Conservation (phyloP, 2,113 vertebrate species). For the Ophthalmolycus amberensis region DNA sequence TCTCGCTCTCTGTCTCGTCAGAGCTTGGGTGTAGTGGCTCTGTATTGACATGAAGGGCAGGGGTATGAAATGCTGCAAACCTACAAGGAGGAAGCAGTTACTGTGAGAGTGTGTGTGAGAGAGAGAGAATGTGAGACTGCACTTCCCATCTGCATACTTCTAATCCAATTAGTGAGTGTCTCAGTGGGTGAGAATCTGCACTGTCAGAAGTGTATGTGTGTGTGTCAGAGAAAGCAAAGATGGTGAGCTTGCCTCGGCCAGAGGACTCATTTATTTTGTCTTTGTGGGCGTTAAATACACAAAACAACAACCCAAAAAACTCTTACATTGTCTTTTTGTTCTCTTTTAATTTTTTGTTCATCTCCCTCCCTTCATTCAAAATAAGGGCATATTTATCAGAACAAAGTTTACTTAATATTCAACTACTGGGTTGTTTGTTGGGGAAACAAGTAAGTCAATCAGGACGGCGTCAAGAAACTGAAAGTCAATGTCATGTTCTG, state of each 20-base stretch:
- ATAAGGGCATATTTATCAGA: not conserved
- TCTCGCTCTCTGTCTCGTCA: not conserved
- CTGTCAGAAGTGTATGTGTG: not conserved
- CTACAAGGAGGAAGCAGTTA: not conserved
- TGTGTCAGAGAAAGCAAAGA: constrained; percentile 5
- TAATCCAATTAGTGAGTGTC: constrained; percentile 59
- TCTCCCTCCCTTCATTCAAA: not conserved
- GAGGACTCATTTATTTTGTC: constrained; percentile 23
- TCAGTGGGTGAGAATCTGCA: constrained; percentile 31
- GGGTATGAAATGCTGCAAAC: constrained; percentile 6
- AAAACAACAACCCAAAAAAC: not conserved
- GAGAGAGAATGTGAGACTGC: constrained; percentile 4
- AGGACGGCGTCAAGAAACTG: not conserved
- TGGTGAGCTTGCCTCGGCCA: not conserved
- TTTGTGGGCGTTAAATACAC: constrained; percentile 1
- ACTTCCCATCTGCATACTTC: constrained; percentile 44
- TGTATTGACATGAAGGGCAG: constrained; percentile 19
- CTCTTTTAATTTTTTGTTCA: not conserved
- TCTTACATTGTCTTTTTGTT: not conserved
- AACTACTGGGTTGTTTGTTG: not conserved
- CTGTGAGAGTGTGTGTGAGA: not conserved
- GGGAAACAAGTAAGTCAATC: not conserved
- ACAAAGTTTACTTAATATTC: not conserved
- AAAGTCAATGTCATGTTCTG: not conserved
- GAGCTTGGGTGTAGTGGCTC: constrained; percentile 7